Evolutionary conservation across 2,888 invertebrate species (phyloP), one percentile per base, ranked within the genome.

Genomic region (Epistrophe eligans): DNA sequence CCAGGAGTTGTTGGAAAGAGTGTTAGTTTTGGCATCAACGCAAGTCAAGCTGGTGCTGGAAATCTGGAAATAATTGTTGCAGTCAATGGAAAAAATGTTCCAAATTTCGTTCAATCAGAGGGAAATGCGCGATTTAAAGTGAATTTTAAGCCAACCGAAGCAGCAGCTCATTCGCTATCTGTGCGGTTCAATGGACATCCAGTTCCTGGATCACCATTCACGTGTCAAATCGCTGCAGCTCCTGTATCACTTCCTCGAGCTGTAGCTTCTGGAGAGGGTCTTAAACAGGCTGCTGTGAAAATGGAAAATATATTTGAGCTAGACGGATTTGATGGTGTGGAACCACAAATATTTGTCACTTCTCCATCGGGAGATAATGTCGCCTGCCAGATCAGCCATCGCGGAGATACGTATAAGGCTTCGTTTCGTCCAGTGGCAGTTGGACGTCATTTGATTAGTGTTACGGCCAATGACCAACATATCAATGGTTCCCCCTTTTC

Each of bases 21-120:
- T 9, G 97, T 98, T 6, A 98, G 97, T 84, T 99, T 99, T 91
- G 97, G 97, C 90, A 99, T 99, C 94, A 96, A 96, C 90, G 96
- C 96, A 67, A 96, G 96, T 0, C 96, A 96, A 91, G 96, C 96
- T 24, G 98, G 99, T 87, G 98, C 99, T 66, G 99, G 99, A 32
- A 99, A 99, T 93, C 94, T 99, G 91, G 99, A 99, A 94, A 99
- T 99, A 74, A 99, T 99, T 84, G 99, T 99, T 0, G 98, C 99
- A 0, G 98, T 99, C 2, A 98, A 97, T 90, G 98, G 98, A 15
- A 96, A 98, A 91, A 99, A 99, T 93, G 99, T 99, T 17, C 99
- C 99, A 11, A 99, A 99, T 94, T 99, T 98, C 92, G 99, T 99
- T 1, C 98, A 98, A 91, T 97, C 98, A 57, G 99, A 99, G 94